phyloP scores from a whole-genome alignment of 2,113 vertebrate genomes.

The Gracilinanus agilis region DNA sequence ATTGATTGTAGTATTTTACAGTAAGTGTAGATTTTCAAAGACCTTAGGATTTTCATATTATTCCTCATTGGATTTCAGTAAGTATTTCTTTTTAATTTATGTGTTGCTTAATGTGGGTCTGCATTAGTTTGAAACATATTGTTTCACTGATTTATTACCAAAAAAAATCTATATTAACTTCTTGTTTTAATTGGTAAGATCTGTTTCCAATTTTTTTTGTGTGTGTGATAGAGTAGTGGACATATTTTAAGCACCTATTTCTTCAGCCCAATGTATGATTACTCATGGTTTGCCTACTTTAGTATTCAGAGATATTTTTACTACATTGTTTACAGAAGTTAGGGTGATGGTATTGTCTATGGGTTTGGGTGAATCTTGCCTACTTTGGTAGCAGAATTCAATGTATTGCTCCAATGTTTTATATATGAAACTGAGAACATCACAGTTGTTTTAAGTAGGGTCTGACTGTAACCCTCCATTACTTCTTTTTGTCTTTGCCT shows the following conservation, averaged over 20 bases:
- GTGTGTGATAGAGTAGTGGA: background rate
- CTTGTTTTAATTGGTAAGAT: background rate
- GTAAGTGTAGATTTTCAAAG: background rate
- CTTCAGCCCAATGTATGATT: background rate
- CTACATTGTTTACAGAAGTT: background rate
- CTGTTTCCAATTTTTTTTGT: background rate
- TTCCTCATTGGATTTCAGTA: background rate
- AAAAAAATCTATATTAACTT: background rate
- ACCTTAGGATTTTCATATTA: background rate
- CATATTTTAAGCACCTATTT: background rate
- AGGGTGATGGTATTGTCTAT: background rate
- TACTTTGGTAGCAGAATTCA: background rate
- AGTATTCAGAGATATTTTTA: background rate
- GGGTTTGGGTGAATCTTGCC: background rate
- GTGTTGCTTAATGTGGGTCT: background rate
- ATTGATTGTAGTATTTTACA: background rate
- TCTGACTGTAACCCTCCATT: background rate
- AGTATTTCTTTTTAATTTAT: background rate
- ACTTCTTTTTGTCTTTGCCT: background rate
- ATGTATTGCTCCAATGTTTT: background rate
- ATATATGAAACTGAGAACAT: background rate
- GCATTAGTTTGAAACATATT: background rate
- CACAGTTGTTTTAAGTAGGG: background rate
- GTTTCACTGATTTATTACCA: background rate
- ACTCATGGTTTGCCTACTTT: background rate